phyloP scores from a whole-genome alignment of 2,797 vertebrate species.

The Chiloscyllium punctatum region DNA sequence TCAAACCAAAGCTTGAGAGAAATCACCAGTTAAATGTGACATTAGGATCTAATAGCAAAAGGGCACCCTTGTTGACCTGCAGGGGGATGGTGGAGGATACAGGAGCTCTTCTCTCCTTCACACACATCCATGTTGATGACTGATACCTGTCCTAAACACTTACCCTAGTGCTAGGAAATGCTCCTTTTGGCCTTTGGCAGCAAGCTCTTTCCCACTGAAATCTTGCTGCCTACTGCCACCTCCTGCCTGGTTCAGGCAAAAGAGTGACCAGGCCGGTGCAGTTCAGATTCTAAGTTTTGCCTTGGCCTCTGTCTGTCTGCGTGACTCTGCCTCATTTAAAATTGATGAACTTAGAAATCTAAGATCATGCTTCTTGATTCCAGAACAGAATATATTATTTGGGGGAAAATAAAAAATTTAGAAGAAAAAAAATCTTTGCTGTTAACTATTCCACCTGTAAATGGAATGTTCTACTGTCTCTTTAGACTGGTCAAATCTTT shows the following conservation, averaged over 20 bases:
- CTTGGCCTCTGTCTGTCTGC: too few relatives aligned
- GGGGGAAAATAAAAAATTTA: too few relatives aligned
- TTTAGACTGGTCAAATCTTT: neutral
- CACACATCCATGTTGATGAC: neutral
- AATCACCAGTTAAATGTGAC: neutral
- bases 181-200: neutral
- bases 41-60: neutral
- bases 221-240: neutral
- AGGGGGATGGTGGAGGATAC: neutral
- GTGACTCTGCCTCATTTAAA: too few relatives aligned
- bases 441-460: neutral
- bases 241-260: neutral
- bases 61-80: neutral
- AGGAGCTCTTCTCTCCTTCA: neutral
- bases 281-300: too few relatives aligned
- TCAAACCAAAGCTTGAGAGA: neutral
- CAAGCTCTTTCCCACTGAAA: neutral
- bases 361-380: too few relatives aligned
- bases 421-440: neutral
- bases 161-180: neutral
- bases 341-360: too few relatives aligned
- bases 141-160: neutral
- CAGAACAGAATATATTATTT: too few relatives aligned
- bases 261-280: neutral
- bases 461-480: neutral